These are phyloP conservation scores for Drosophila cracens DNA, from an alignment of 2,888 invertebrate species.

Conservation along the genomic window DNA sequence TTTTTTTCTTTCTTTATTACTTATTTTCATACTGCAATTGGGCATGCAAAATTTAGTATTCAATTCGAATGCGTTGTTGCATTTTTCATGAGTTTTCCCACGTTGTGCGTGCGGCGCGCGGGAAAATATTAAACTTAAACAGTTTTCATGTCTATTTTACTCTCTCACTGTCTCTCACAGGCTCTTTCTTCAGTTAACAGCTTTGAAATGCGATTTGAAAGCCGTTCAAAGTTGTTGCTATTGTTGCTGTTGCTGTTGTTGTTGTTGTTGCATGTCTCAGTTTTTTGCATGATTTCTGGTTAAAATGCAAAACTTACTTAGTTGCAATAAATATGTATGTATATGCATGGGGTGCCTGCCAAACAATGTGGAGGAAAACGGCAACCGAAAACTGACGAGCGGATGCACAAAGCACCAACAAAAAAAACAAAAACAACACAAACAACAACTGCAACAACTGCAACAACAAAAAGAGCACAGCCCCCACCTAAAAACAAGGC, in stretches of 20 bases:
- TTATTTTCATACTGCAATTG: slow-evolving; percentile 54
- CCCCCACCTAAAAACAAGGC: slow-evolving; percentile 50
- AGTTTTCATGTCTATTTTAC: slow-evolving; percentile 56
- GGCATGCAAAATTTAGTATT: slow-evolving; percentile 56
- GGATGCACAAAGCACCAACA: slow-evolving; percentile 62
- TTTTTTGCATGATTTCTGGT: slow-evolving; percentile 75
- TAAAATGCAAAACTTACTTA: slow-evolving; percentile 73
- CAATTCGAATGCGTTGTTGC: slow-evolving; percentile 59
- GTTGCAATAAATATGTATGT: slow-evolving; percentile 74
- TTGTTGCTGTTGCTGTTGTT: slow-evolving; percentile 30
- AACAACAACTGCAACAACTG: slow-evolving; percentile 15
- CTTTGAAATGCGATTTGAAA: slow-evolving; percentile 70
- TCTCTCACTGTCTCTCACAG: slow-evolving; percentile 8
- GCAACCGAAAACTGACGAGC: slow-evolving; percentile 73
- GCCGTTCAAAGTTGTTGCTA: slow-evolving; percentile 51
- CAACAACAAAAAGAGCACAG: slow-evolving; percentile 11
- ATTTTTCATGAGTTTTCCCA: slow-evolving; percentile 72
- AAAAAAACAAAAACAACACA: slow-evolving; percentile 1
- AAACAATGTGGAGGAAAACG: slow-evolving; percentile 70
- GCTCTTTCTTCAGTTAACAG: slow-evolving; percentile 69
- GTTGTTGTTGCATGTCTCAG: slow-evolving; percentile 64
- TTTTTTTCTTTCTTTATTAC: slow-evolving; percentile 3
- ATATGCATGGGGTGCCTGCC: slow-evolving; percentile 71
- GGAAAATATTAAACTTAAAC: slow-evolving; percentile 72
- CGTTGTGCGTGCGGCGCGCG: slow-evolving; percentile 76